Base-by-base conservation (phyloP, 1,140 invertebrate species). In the Teleogryllus occipitalis region DNA sequence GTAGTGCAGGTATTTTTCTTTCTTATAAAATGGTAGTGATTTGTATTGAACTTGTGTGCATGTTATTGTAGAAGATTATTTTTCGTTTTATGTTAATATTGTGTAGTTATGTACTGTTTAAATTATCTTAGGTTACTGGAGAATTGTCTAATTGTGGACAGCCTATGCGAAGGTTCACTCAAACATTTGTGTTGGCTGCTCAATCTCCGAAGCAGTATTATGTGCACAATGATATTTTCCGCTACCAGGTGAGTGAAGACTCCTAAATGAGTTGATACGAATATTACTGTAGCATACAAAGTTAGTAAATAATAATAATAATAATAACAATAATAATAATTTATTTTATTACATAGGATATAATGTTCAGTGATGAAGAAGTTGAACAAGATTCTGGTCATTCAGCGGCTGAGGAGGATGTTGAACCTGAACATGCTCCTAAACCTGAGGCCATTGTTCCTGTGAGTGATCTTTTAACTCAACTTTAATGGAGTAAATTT, bases 171-270 rank as follows among this genome's bases (percentile, higher is more conserved):
- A 92, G 97, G 18, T 99, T 99, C 87, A 97, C 97, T 83, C 97
- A 99, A 87, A 98, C 97, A 0, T 99, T 99, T 88, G 96, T 99
- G 15, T 87, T 99, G 84, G 97, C 95, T 76, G 94, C 95, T 65
- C 96, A 98, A 87, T 93, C 94, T 75, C 96, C 96, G 39, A 98
- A 97, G 88, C 97, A 97, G 87, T 99, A 97, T 88, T 99, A 98
- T 85, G 97, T 99, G 22, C 96, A 97, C 85, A 99, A 99, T 88
- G 97, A 99, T 87, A 98, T 99, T 84, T 99, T 99, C 87, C 94
- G 97, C 78, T 99, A 99, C 86, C 97, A 98, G 89, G 95, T 90
- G 1, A 39, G 27, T 39, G 27, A 39, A 39, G 27, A 39, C 27
- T 5, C 27, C 5, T 39, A 39, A 39, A 39, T 5, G 27, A 39